phyloP scores from a whole-genome alignment of 2,113 vertebrate genomes.

The Erinaceus europaeus region DNA sequence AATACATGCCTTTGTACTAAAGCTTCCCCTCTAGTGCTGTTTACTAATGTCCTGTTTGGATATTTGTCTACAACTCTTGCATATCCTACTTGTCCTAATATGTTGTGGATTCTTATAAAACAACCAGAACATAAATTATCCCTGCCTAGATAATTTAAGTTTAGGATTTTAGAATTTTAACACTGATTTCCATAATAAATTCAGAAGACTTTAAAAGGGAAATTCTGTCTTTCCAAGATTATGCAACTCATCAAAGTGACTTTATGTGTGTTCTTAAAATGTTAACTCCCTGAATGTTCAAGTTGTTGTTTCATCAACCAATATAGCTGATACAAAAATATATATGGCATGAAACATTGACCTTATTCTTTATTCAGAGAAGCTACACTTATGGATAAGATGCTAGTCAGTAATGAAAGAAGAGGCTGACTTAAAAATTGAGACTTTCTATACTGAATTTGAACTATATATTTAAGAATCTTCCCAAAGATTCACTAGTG shows the following conservation, averaged over 20 bases:
- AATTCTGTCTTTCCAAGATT: conserved; percentile 50
- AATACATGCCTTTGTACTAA: conserved; percentile 26
- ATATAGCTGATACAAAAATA: conserved; percentile 22
- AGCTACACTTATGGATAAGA: neutral
- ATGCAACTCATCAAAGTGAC: conserved; percentile 32
- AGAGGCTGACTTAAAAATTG: neutral
- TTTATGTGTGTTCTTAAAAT: conserved; percentile 43
- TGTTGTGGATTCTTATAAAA: conserved; percentile 20
- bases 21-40: conserved; percentile 34
- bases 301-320: conserved; percentile 3
- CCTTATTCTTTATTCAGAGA: conserved; percentile 18
- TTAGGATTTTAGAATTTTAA: conserved; percentile 27
- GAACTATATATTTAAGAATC: neutral
- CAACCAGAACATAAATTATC: conserved; percentile 17
- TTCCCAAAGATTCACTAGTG: neutral
- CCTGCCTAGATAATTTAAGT: conserved; percentile 47
- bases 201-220: conserved; percentile 46
- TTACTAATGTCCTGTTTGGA: conserved; percentile 47
- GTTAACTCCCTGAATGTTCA: conserved; percentile 41
- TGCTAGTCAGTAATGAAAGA: neutral
- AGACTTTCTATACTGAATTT: neutral
- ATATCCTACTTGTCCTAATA: conserved; percentile 52
- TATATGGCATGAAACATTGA: neutral
- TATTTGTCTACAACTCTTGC: conserved; percentile 44
- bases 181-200: conserved; percentile 52